Conservation (phyloP, 2,113 vertebrate genomes). For the Litocranius walleri region DNA sequence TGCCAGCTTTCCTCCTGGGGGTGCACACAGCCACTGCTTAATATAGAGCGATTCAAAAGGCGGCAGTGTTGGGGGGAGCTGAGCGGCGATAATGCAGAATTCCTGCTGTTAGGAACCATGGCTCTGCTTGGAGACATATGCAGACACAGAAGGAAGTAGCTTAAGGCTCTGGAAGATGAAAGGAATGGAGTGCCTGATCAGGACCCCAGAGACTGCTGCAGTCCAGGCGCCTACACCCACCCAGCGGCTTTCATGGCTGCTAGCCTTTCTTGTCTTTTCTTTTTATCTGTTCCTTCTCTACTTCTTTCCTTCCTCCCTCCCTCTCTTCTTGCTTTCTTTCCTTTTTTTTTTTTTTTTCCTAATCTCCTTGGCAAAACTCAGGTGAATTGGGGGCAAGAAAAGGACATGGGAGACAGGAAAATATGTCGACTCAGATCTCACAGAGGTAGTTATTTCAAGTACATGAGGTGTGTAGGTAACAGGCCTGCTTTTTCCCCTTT, state of each 20-base stretch:
- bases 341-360: rapidly evolving
- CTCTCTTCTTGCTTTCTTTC: background rate
- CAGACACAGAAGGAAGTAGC: conserved; percentile 79
- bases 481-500: background rate
- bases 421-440: background rate
- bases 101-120: conserved; percentile 75
- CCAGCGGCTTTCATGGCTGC: background rate
- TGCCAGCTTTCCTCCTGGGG: background rate
- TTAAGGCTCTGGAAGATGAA: conserved; percentile 79
- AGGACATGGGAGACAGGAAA: background rate
- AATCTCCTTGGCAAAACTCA: conserved; percentile 62
- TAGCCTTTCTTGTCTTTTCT: background rate
- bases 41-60: conserved; percentile 72
- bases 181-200: conserved; percentile 20
- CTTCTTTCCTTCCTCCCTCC: background rate
- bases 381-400: conserved; percentile 34
- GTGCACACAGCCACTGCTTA: conserved; percentile 38
- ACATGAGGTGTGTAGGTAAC: background rate
- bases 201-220: conserved; percentile 64
- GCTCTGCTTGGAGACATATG: conserved; percentile 76
- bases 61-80: background rate
- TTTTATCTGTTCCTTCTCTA: background rate
- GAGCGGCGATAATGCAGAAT: conserved; percentile 52
- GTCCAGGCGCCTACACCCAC: conserved; percentile 30
- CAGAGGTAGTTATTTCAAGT: background rate